These are phyloP conservation scores for Antigone vipio DNA, from an alignment of 2,113 vertebrate species.

Conservation along the genomic window DNA sequence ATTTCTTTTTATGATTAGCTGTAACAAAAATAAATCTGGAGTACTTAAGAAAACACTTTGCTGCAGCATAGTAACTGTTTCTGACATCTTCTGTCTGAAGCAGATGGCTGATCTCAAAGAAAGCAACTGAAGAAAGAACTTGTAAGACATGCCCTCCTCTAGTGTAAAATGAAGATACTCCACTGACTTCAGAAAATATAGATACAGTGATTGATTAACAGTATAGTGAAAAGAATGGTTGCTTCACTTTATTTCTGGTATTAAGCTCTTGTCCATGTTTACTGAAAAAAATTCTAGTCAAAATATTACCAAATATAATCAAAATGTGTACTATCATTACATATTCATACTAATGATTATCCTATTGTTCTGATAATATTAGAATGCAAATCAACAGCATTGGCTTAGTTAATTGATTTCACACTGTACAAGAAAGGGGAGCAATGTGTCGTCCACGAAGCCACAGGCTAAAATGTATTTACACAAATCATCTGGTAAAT, in stretches of 20 bases:
- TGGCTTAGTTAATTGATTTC: neutral
- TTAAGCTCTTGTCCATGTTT: neutral
- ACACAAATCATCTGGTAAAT: neutral
- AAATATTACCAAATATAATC: neutral
- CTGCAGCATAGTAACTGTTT: neutral
- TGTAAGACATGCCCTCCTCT: neutral
- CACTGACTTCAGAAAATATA: neutral
- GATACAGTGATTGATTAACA: neutral
- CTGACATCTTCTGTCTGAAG: constrained; percentile 9
- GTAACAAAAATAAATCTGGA: constrained; percentile 25
- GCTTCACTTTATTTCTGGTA: neutral
- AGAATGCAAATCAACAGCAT: neutral
- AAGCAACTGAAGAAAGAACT: neutral
- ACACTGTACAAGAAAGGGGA: neutral
- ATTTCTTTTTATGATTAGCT: constrained; percentile 43
- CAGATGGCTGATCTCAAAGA: neutral
- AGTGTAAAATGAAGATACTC: neutral
- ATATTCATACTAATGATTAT: neutral
- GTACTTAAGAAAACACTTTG: constrained; percentile 35
- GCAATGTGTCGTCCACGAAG: neutral
- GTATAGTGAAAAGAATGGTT: neutral
- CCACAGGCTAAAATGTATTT: neutral
- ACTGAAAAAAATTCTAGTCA: neutral
- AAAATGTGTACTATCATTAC: neutral
- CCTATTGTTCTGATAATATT: neutral